Evolutionary conservation across 2,113 vertebrate genomes (phyloP).

Genomic region (Alethe diademata): DNA sequence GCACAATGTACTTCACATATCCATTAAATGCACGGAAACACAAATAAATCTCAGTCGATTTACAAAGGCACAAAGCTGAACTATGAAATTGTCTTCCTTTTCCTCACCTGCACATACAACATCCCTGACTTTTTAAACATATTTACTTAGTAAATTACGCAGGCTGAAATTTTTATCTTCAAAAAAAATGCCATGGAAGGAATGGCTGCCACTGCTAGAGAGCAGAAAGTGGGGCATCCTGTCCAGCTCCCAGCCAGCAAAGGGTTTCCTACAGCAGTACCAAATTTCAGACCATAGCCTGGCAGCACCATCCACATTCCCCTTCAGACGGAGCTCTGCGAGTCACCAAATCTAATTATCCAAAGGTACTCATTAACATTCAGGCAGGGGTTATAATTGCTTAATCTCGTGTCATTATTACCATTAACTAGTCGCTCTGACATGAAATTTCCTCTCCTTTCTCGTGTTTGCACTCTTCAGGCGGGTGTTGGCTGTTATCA

Average conservation of each 20-base stretch:
- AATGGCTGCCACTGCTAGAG: rapidly evolving
- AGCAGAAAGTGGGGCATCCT: neutral
- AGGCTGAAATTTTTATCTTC: neutral
- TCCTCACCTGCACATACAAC: neutral
- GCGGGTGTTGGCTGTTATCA: rapidly evolving
- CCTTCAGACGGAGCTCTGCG: neutral
- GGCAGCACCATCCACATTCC: neutral
- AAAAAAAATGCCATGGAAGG: rapidly evolving
- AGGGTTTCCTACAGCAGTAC: neutral
- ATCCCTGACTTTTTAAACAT: rapidly evolving
- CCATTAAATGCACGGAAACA: neutral
- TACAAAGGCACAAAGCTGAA: neutral
- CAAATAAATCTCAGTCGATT: neutral
- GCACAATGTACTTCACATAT: neutral
- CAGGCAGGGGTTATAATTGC: neutral
- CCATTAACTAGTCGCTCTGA: neutral
- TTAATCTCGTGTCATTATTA: neutral
- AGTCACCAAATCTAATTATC: neutral
- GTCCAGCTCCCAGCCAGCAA: neutral
- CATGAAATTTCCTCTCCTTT: neutral
- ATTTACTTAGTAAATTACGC: neutral
- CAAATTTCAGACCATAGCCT: neutral
- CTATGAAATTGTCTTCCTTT: neutral
- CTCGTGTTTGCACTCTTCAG: neutral
- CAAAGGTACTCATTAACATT: neutral